Evolutionary conservation across 30 jellyfish, hydroid and myxozoan genomes (phyloP).

Genomic region (Clytia hemisphaerica): DNA sequence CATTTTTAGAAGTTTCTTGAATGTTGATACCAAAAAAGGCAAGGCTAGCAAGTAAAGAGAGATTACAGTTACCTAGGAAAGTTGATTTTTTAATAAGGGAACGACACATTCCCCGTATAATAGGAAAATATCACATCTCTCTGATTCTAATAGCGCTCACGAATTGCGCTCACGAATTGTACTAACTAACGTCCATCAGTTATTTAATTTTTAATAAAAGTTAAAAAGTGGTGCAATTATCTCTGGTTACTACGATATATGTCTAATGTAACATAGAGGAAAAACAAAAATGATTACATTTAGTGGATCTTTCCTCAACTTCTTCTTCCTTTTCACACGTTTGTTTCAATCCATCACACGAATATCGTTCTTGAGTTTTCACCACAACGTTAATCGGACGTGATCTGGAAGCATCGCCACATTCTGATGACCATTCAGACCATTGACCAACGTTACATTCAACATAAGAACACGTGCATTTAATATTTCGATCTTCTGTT

Average conservation of each 20-base stretch:
- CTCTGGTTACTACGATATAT: no score
- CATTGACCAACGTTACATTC: slow-evolving; percentile 49
- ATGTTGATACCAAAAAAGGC: background rate
- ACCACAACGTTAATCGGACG: slow-evolving; percentile 19
- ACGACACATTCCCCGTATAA: no score
- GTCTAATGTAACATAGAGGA: no score
- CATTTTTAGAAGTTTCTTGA: no score
- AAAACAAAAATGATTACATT: no score
- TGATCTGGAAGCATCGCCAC: slow-evolving; percentile 44
- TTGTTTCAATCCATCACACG: slow-evolving; percentile 42
- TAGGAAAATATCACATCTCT: no score
- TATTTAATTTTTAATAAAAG: no score
- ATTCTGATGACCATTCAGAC: slow-evolving; percentile 53
- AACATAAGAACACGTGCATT: slow-evolving; percentile 50
- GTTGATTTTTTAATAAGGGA: background rate
- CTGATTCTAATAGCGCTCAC: no score
- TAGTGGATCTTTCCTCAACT: slow-evolving; percentile 11
- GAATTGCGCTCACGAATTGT: no score
- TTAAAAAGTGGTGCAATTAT: no score
- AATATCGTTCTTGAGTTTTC: slow-evolving; percentile 30
- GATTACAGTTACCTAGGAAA: background rate
- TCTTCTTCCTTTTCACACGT: slow-evolving; percentile 43
- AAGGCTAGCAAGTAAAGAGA: background rate
- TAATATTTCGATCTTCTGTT: slow-evolving; percentile 36
- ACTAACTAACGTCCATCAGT: no score